These are phyloP conservation scores for Enteromius mattozi DNA, from an alignment of 2,797 vertebrate genomes.

Conservation along the genomic window DNA sequence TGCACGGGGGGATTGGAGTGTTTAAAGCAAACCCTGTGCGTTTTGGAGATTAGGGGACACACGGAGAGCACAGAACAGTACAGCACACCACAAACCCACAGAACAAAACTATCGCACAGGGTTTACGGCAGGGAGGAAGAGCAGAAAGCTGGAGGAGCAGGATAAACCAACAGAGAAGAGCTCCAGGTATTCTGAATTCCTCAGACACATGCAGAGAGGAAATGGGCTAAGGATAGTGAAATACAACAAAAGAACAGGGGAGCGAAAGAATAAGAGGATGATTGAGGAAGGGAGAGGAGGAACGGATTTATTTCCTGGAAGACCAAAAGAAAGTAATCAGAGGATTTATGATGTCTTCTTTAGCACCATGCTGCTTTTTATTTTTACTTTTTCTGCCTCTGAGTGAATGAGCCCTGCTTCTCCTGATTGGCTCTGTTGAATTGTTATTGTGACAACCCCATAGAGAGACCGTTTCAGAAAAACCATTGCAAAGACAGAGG, in stretches of 20 bases:
- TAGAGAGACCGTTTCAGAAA: slow-evolving; percentile 3
- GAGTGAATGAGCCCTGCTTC: neutral
- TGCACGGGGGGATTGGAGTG: slow-evolving; percentile 8
- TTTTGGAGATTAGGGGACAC: slow-evolving; percentile 43
- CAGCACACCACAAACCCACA: neutral
- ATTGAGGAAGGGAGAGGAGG: neutral
- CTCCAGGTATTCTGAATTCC: slow-evolving; percentile 25
- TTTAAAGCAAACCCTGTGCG: slow-evolving; percentile 46
- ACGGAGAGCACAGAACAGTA: neutral
- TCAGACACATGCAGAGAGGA: neutral
- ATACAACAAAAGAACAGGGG: slow-evolving; percentile 36
- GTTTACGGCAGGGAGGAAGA: neutral
- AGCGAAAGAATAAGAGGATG: slow-evolving; percentile 22
- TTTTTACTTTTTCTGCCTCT: slow-evolving; percentile 10
- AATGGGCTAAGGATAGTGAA: slow-evolving; percentile 16
- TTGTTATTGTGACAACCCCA: slow-evolving; percentile 1
- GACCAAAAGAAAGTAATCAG: slow-evolving; percentile 37
- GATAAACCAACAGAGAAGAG: slow-evolving; percentile 21
- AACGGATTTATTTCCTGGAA: slow-evolving; percentile 12
- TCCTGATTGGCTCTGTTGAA: slow-evolving; percentile 21
- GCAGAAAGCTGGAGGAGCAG: slow-evolving; percentile 8
- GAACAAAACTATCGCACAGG: slow-evolving; percentile 18
- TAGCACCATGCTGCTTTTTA: slow-evolving; percentile 7
- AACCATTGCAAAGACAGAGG: neutral
- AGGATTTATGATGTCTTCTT: slow-evolving; percentile 24